Percentiles rank a stretch among this genome's conserved stretches.
Evolutionary conservation across 2,113 vertebrate genomes (phyloP).

Genomic region (Bos javanicus): DNA sequence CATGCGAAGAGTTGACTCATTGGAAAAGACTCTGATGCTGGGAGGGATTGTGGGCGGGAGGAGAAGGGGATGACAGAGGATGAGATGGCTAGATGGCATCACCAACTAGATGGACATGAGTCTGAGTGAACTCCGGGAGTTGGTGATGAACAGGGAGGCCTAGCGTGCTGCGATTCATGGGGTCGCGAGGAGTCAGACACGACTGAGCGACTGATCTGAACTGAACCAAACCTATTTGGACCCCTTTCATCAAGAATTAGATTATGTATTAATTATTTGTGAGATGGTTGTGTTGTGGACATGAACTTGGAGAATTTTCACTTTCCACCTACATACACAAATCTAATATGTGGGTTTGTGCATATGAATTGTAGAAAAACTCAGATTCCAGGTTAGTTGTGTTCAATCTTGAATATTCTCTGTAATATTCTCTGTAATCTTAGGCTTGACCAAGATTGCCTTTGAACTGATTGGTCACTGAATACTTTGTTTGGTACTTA

Average conservation of each 20-base stretch:
- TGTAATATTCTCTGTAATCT: not conserved
- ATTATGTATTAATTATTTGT: not conserved
- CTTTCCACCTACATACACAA: fast-evolving
- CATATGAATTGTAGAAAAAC: not conserved
- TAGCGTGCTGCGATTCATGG: too few species aligned
- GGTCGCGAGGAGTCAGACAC: too few species aligned
- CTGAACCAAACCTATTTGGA: not conserved
- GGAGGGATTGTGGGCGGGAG: too few species aligned
- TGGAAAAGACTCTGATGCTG: too few species aligned
- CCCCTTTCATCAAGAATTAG: not conserved
- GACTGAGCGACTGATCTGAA: too few species aligned
- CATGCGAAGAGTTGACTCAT: too few species aligned
- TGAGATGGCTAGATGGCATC: too few species aligned
- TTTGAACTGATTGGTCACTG: not conserved
- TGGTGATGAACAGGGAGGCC: too few species aligned
- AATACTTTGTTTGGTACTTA: not conserved
- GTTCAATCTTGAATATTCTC: not conserved
- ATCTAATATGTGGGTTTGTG: not conserved
- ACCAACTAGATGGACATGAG: too few species aligned
- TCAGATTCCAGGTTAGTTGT: not conserved
- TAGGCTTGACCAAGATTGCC: not conserved
- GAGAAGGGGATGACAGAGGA: too few species aligned
- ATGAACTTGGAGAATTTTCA: not conserved
- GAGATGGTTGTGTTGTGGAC: not conserved
- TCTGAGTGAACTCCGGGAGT: too few species aligned